These are phyloP conservation scores for Rynchops niger DNA, from an alignment of 2,113 vertebrate genomes.

Conservation along the genomic window DNA sequence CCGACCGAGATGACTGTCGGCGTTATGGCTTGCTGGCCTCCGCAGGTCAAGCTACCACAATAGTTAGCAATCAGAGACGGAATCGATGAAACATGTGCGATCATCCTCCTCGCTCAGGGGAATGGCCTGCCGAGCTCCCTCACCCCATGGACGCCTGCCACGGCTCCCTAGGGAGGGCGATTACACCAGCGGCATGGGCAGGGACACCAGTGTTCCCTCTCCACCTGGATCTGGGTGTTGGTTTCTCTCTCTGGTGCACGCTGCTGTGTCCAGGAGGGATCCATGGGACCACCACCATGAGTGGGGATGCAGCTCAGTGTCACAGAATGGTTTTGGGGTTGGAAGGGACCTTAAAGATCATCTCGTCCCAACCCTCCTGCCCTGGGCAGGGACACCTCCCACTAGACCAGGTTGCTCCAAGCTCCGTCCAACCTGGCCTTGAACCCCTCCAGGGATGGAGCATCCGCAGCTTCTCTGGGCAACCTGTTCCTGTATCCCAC, in stretches of 20 bases:
- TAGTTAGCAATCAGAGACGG: background rate
- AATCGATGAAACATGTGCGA: background rate
- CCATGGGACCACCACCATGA: accelerated
- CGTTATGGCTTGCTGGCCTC: accelerated
- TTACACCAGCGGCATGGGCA: accelerated
- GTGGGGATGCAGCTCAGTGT: background rate
- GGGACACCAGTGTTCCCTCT: background rate
- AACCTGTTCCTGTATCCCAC: background rate
- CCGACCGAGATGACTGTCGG: background rate
- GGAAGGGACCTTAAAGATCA: background rate
- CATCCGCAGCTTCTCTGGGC: background rate
- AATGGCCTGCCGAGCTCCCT: background rate
- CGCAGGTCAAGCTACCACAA: background rate
- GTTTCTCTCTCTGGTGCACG: accelerated
- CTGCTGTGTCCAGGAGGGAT: accelerated
- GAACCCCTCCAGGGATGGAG: background rate
- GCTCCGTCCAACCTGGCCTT: background rate
- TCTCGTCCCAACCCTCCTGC: background rate
- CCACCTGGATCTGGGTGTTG: background rate
- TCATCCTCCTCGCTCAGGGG: background rate
- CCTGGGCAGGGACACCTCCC: background rate
- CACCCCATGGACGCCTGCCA: accelerated
- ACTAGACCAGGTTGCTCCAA: background rate
- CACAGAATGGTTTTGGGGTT: background rate
- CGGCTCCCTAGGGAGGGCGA: background rate